A percentile compares a stretch with the other conserved stretches of the same genome.
phyloP scores from a whole-genome alignment of 1,140 invertebrate species.

The Philopotamus ludificatus region DNA sequence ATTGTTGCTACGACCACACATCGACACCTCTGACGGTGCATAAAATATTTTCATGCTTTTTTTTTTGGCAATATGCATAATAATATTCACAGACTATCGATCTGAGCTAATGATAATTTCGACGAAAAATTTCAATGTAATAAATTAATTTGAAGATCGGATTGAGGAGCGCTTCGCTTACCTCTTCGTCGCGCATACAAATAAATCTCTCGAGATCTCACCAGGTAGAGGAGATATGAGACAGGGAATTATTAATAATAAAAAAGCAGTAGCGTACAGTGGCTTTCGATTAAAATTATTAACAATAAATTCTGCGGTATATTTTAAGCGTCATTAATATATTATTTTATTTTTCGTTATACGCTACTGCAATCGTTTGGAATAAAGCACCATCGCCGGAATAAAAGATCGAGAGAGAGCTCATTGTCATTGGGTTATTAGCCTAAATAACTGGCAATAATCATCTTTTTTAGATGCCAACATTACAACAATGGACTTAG shows the following conservation, averaged over 20 bases:
- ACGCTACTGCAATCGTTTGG: too few species aligned
- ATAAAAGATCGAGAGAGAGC: slow-evolving; percentile 3
- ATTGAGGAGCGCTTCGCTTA: too few species aligned
- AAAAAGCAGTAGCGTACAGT: too few species aligned
- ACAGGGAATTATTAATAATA: background rate
- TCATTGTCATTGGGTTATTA: slow-evolving; percentile 28
- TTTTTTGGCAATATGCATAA: background rate
- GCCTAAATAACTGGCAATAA: slow-evolving; percentile 33
- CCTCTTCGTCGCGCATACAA: background rate
- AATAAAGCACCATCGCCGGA: background rate
- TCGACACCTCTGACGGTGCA: slow-evolving; percentile 18
- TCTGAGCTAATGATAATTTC: too few species aligned
- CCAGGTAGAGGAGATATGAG: background rate
- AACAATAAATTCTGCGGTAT: too few species aligned
- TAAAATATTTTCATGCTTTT: too few species aligned
- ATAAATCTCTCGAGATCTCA: slow-evolving; percentile 9
- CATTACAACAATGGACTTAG: slow-evolving; percentile 1
- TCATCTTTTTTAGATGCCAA: slow-evolving; percentile 17
- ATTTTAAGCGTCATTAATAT: too few species aligned
- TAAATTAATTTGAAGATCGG: too few species aligned
- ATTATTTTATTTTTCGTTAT: too few species aligned
- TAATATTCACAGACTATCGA: too few species aligned
- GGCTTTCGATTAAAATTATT: too few species aligned
- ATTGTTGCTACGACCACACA: slow-evolving; percentile 37
- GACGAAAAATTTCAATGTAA: too few species aligned